Percentiles rank a stretch among this genome's conserved stretches.
These are phyloP conservation scores for Eupithecia vulgata DNA, from an alignment of 2,888 invertebrate species.

Conservation along the genomic window DNA sequence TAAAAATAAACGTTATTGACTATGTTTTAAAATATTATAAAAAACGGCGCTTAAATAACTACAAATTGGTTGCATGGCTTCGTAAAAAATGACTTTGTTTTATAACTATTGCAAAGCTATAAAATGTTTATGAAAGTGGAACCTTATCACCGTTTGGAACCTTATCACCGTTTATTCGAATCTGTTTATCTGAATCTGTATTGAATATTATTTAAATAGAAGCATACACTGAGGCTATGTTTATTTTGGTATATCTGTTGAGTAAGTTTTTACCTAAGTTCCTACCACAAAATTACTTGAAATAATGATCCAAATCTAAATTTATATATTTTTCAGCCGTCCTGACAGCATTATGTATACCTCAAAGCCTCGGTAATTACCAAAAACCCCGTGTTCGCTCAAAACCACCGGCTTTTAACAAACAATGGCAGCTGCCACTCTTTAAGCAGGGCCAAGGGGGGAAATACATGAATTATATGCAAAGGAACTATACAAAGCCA, in stretches of 20 bases:
- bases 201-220: background rate
- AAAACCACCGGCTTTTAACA: background rate
- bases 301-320: background rate
- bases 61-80: background rate
- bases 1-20: background rate
- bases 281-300: background rate
- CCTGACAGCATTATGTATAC: background rate
- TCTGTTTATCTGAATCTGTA: background rate
- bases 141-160: background rate
- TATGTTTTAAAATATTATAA: background rate
- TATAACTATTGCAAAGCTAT: background rate
- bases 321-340: background rate
- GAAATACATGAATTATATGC: background rate
- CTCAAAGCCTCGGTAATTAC: background rate
- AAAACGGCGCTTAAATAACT: background rate
- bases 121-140: background rate
- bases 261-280: background rate
- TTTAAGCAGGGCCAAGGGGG: background rate
- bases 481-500: background rate
- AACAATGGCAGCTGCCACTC: background rate
- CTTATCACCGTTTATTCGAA: background rate
- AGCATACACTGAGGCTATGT: background rate
- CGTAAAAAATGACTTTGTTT: background rate
- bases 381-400: background rate
- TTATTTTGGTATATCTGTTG: background rate